A percentile compares a stretch with the other conserved stretches of the same genome.
These are phyloP conservation scores for Coregonus sp. DNA, from an alignment of 2,797 vertebrate species.

Conservation along the genomic window DNA sequence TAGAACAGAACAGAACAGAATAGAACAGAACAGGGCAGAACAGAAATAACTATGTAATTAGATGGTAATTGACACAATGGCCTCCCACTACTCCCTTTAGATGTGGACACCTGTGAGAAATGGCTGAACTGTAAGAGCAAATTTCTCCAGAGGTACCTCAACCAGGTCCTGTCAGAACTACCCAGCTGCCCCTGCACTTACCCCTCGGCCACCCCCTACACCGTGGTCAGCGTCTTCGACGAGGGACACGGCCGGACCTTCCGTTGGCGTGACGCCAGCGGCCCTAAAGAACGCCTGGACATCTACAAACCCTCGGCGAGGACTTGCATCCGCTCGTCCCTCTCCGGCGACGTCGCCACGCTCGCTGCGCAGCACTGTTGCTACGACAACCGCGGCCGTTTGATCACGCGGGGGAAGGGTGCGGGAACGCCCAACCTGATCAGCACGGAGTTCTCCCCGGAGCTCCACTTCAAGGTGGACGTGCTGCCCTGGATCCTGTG, in stretches of 20 bases:
- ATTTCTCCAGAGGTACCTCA: slow-evolving; percentile 87
- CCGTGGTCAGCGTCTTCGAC: slow-evolving; percentile 80
- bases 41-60: no score
- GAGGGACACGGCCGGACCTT: slow-evolving; percentile 78
- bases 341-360: slow-evolving; percentile 81
- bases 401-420: slow-evolving; percentile 90
- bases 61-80: no score
- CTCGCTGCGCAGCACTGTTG: slow-evolving; percentile 93
- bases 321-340: slow-evolving; percentile 87
- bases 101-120: slow-evolving; percentile 93
- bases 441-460: slow-evolving; percentile 89
- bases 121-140: slow-evolving; percentile 94
- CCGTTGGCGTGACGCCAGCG: slow-evolving; percentile 87
- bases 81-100: slow-evolving; percentile 57
- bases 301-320: slow-evolving; percentile 88
- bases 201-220: slow-evolving; percentile 80
- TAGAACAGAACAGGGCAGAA: no score
- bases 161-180: slow-evolving; percentile 83
- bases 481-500: slow-evolving; percentile 93
- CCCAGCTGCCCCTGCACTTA: slow-evolving; percentile 90
- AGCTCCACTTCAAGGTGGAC: slow-evolving; percentile 94
- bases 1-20: no score
- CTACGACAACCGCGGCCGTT: slow-evolving; percentile 79
- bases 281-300: slow-evolving; percentile 85
- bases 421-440: slow-evolving; percentile 88